phyloP scores from a whole-genome alignment of 1,140 invertebrate genomes.

The Papilio xuthus region DNA sequence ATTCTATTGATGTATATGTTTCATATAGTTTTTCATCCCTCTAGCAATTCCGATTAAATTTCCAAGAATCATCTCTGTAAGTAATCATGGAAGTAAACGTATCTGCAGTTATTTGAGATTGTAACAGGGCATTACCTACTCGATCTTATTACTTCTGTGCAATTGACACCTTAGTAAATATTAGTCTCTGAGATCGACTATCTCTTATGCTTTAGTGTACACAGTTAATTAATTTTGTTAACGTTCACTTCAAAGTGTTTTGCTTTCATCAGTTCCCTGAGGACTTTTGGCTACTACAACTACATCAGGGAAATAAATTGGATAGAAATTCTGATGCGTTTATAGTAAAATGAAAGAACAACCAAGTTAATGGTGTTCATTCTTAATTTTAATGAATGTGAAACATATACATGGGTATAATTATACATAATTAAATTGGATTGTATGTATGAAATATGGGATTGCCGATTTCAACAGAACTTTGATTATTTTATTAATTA shows the following conservation, averaged over 20 bases:
- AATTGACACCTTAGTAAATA: background rate
- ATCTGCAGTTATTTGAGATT: background rate
- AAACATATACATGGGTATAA: too few species aligned
- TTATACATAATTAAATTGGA: too few species aligned
- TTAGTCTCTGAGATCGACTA: background rate
- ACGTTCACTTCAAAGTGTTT: background rate
- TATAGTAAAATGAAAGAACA: background rate
- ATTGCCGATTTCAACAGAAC: too few species aligned
- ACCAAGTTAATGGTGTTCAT: background rate
- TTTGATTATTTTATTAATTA: too few species aligned
- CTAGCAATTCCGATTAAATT: background rate
- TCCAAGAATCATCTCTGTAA: too few species aligned
- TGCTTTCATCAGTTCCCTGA: conserved; percentile 5
- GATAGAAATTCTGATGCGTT: background rate
- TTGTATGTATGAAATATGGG: too few species aligned
- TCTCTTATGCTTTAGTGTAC: background rate
- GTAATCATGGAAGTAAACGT: background rate
- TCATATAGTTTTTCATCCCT: too few species aligned
- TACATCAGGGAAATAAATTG: background rate
- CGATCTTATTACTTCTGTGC: background rate
- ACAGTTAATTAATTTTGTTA: background rate
- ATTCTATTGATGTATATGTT: too few species aligned
- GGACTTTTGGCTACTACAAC: background rate
- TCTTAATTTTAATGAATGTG: too few species aligned
- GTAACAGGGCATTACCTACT: background rate